A percentile compares a stretch with the other conserved stretches of the same genome.
Conservation (phyloP, 2,797 vertebrate genomes). For the Cottoperca gobio region DNA sequence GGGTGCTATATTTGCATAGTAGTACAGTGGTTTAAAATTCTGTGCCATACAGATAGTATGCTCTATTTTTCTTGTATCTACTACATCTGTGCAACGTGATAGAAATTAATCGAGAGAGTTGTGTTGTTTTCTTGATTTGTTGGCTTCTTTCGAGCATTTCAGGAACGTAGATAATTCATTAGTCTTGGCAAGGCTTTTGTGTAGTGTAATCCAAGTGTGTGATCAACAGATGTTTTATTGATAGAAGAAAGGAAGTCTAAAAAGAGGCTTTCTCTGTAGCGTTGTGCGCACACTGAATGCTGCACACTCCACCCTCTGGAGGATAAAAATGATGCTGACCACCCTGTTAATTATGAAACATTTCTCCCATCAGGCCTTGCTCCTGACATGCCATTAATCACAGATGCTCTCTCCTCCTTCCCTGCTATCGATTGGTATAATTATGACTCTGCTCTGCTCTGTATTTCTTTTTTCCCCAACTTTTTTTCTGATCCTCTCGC, state of each 20-base stretch:
- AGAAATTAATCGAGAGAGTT: not conserved
- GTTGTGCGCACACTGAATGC: not conserved
- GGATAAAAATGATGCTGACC: conserved; percentile 71
- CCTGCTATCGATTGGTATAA: conserved; percentile 85
- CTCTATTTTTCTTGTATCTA: not conserved
- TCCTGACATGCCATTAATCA: conserved; percentile 79
- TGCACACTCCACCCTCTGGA: conserved; percentile 27
- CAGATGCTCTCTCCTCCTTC: conserved; percentile 60
- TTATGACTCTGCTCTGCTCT: conserved; percentile 73
- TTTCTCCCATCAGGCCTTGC: conserved; percentile 75
- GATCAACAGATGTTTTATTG: conserved; percentile 58
- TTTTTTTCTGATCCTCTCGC: conserved; percentile 37
- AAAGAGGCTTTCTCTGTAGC: conserved; percentile 17
- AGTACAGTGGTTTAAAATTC: not conserved
- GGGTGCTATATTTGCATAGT: not conserved
- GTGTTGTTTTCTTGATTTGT: conserved; percentile 8
- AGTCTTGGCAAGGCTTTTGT: conserved; percentile 1
- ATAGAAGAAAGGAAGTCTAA: conserved; percentile 7
- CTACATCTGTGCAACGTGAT: not conserved
- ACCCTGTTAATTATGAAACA: conserved; percentile 78
- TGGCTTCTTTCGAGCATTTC: conserved; percentile 18
- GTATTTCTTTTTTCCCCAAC: conserved; percentile 49
- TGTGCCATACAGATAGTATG: not conserved
- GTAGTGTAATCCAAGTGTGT: conserved; percentile 24
- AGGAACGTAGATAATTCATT: conserved; percentile 21